Evolutionary conservation across 1,140 invertebrate species (phyloP), one percentile per base, ranked within the genome.

Genomic region (Hycleus cichorii): DNA sequence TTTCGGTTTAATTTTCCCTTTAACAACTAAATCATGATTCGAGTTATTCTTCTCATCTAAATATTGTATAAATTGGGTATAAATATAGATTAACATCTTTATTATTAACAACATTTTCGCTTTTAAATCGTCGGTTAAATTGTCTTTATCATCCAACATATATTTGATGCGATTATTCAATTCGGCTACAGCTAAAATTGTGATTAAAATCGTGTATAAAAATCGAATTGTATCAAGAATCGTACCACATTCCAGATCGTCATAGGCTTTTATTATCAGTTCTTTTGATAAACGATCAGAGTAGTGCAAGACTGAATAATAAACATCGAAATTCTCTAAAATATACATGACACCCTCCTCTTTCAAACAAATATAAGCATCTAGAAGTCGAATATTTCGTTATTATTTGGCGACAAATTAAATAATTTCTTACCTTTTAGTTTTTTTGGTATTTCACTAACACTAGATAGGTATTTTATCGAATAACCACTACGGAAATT

Each of bases 261-360:
- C 68, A 51, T 76, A 78, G 1, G 69, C 69, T 49, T 69, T 65
- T 10, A 72, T 47, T 9, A 70, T 57, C 0, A 74, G 9, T 18
- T 68, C 48, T 54, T 72, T 49, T n/a, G 75, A 70, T 24, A 78
- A 12, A 60, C 75, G 74, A 53, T 70, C 73, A 38, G 73, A 72
- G 65, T 80, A 74, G 18, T 77, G 48, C 26, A 81, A 45, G 9
- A 79, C 54, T 6, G 79, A 79, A 54, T 77, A 80, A 57, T 78
- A 78, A 39, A 69, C 67, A 63, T 80, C 83, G 74, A 86, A 87
- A 54, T 81, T 71, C 18, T 83, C 73, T 2, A 83, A 61, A 50
- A 86, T 81, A 67, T 78, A 80, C 38, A 72, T 58, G 7, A 60
- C 49, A 4, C 77, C 76, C 59, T 75, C 64, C 48, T 72, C 66